Evolutionary conservation across 2,797 vertebrate species (phyloP).

Genomic region (Australoheros facetus): DNA sequence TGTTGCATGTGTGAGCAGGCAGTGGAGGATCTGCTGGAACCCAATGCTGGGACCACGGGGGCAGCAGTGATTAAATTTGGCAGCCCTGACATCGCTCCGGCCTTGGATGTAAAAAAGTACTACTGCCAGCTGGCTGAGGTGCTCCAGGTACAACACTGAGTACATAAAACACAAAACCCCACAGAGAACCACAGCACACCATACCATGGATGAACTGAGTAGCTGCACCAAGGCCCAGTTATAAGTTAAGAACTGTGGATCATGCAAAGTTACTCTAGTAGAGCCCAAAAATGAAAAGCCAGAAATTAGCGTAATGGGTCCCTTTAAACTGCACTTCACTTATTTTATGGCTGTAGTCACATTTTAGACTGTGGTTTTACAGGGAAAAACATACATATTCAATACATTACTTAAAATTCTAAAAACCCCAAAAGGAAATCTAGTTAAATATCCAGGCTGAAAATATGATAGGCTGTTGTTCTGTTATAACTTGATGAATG

Average conservation of each 20-base stretch:
- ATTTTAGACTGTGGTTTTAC: neutral
- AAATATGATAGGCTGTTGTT: neutral
- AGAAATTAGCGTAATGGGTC: neutral
- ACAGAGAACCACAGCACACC: neutral
- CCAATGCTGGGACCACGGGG: slow-evolving; percentile 42
- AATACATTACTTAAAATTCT: too few species aligned
- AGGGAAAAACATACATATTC: neutral
- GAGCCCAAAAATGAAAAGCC: neutral
- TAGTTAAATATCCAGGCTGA: neutral
- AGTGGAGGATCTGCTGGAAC: slow-evolving; percentile 59
- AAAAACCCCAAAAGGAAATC: too few species aligned
- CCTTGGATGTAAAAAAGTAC: slow-evolving; percentile 75
- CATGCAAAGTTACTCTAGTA: neutral
- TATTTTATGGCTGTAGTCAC: too few species aligned
- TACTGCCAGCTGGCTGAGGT: slow-evolving; percentile 78
- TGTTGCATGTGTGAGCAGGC: slow-evolving; percentile 58
- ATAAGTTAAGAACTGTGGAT: neutral
- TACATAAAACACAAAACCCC: slow-evolving; percentile 44
- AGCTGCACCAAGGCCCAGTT: neutral
- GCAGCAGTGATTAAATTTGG: slow-evolving; percentile 68
- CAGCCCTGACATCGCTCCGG: slow-evolving; percentile 72
- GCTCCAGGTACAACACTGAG: slow-evolving; percentile 74
- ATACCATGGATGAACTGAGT: fast-evolving
- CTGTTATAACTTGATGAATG: too few species aligned
- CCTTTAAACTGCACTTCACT: too few species aligned